A percentile compares a stretch with the other conserved stretches of the same genome.
Evolutionary conservation across 1,140 invertebrate genomes (phyloP).

Genomic region (Macrobrachium nipponense): DNA sequence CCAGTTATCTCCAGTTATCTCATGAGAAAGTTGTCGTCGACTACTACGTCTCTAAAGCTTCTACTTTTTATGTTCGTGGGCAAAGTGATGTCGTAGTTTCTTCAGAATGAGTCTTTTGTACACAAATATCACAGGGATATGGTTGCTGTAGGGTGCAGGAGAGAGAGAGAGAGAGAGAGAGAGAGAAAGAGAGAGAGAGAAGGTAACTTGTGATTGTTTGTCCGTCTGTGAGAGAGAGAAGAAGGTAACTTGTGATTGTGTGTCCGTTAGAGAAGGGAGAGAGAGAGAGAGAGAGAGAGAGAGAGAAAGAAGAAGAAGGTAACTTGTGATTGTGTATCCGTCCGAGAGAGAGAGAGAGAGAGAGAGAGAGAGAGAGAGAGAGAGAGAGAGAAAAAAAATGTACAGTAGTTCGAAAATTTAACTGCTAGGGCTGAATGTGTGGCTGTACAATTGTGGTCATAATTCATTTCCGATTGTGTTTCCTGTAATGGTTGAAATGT

Average conservation of each 20-base stretch:
- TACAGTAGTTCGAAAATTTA: neutral
- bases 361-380: slow-evolving; percentile 6
- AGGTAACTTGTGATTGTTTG: too few species aligned
- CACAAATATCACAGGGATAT: neutral
- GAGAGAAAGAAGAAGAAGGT: neutral
- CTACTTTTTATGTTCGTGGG: too few species aligned
- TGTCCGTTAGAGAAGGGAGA: too few species aligned
- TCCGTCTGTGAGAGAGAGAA: too few species aligned
- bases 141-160: neutral
- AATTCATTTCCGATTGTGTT: too few species aligned
- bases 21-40: too few species aligned
- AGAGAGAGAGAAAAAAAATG: neutral
- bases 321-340: neutral
- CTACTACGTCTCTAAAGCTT: too few species aligned
- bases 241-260: too few species aligned
- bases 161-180: neutral
- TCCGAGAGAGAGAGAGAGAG: neutral
- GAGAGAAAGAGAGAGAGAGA: slow-evolving; percentile 1
- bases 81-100: too few species aligned
- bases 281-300: slow-evolving; percentile 7
- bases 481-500: too few species aligned
- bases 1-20: too few species aligned
- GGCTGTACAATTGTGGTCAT: neutral
- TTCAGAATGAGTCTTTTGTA: too few species aligned
- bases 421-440: neutral